Evolutionary conservation across 2,888 invertebrate species (phyloP).

Genomic region (Syritta pipiens): DNA sequence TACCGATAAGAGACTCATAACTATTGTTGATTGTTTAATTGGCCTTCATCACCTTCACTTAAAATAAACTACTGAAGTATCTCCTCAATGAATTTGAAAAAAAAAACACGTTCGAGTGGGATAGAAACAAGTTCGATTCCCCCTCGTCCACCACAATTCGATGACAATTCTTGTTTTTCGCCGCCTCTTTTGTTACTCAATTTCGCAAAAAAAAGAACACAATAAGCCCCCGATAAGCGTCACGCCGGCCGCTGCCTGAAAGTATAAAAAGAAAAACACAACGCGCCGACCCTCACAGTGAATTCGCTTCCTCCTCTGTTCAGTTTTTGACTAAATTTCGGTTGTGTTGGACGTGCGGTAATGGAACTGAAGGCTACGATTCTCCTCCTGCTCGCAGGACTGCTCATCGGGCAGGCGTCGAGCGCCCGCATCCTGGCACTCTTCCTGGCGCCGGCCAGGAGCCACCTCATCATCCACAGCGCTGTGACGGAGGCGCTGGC

Average conservation of each 20-base stretch:
- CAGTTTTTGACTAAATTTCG: not conserved
- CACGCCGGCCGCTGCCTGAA: too few species aligned
- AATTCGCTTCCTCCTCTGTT: not conserved
- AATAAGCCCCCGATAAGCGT: not conserved
- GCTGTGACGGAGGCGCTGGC: constrained; percentile 73
- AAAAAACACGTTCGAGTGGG: too few species aligned
- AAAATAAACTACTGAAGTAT: too few species aligned
- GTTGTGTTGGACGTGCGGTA: not conserved
- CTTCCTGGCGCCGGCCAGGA: constrained; percentile 73
- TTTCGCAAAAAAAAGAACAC: too few species aligned
- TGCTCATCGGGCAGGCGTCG: not conserved
- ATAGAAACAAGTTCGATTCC: too few species aligned
- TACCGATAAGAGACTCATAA: too few species aligned
- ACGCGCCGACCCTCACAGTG: not conserved
- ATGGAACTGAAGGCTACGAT: not conserved
- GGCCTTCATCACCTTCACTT: too few species aligned
- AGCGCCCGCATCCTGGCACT: constrained; percentile 74
- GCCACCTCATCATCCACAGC: constrained; percentile 75
- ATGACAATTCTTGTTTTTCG: too few species aligned
- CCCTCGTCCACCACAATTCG: too few species aligned
- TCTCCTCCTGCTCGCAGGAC: not conserved
- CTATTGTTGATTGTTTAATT: too few species aligned
- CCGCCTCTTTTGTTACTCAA: too few species aligned
- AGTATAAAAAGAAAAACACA: not conserved
- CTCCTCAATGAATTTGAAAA: too few species aligned